Base-by-base conservation (phyloP, 2,113 vertebrate species). In the Cyanoderma ruficeps region DNA sequence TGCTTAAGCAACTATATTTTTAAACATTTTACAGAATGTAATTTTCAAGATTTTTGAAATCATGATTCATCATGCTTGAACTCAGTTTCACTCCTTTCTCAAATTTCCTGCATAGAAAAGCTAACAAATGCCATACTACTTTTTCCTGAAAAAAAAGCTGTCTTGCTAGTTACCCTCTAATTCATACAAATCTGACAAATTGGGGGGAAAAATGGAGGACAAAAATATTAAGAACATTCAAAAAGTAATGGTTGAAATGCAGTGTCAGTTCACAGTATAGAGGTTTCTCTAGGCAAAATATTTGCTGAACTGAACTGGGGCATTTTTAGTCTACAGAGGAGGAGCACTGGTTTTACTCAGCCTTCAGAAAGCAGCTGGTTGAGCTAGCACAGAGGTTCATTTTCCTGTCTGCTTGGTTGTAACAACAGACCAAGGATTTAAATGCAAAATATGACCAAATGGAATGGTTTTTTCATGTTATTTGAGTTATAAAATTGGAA, bases 141-240 rank as follows among this genome's bases (percentile, higher is more conserved):
- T 78, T 82, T 46, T 25, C 35, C 25, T 17, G 4, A 50, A 47
- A 60, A 60, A 76, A 74, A 83, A 50, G 1, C 5, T 50, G 10
- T 30, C 25, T 84, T 81, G 1, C 5, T n/a, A 39, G 21, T 69
- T 13, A 65, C 33, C 6, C 53, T 17, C 24, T 67, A 9, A 7
- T 35, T 39, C 0, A 3, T 18, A 39, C 6, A 79, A 61, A 71
- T 49, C 31, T 49, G 8, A 57, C 10, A 7, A 52, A 70, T 1
- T 0, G 0, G 0, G 0, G 33, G 2, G 6, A 21, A 57, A 19
- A 49, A 55, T 1, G 0, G 11, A 3, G 0, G 13, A 28, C 12
- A 42, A 89, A 80, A 70, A 13, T 20, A 42, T 24, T 6, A 25
- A 47, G 12, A 15, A 61, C 33, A 7, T 57, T 89, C 27, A 37